Evolutionary conservation across 2,797 vertebrate species (phyloP), one percentile per base, ranked within the genome.

Genomic region (Pseudopleuronectes americanus): DNA sequence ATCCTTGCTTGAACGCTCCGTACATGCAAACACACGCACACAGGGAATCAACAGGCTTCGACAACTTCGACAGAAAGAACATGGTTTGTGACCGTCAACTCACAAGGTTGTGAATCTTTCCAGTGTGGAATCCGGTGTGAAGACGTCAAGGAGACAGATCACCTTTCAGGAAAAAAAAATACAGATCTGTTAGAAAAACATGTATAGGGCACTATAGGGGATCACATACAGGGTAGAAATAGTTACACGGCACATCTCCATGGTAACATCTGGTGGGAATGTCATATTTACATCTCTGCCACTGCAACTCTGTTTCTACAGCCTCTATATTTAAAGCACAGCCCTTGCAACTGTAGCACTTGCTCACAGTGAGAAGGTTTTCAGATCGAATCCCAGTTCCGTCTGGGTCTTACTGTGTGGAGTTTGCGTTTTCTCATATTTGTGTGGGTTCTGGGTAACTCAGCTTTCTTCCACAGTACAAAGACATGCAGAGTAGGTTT

Each of bases 31-130:
- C 54, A 84, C 66, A 69, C n/a, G 71, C 59, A 76, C 36, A 52
- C 31, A 19, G 16, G 8, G 64, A 86, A 72, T 81, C 51, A 60
- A 87, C 92, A 91, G 84, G 92, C 67, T 70, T 65, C 33, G 17
- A 45, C 43, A 45, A 87, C 38, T 41, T 41, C 13, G 17, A 45
- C 43, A 19, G 87, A 70, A 84, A 83, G 87, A 91, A 92, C 92
- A 89, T 52, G 49, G 33, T 49, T 80, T 28, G 53, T 68, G 51
- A 61, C 65, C 77, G 17, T 31, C 38, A 67, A 93, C 95, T 95
- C 83, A 96, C 95, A 96, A 95, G 24, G 93, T 95, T 79, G 95
- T 93, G 89, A 96, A 96, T 84, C 91, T 94, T n/a, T 95, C 94
- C 90, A 92, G 80, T 0, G 93, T 88, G 67, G 83, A 77, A 66